A percentile compares a stretch with the other conserved stretches of the same genome.
These are phyloP conservation scores for Heliocidaris erythrogramma DNA, from an alignment of 35 echinoderm and acorn worm species.

Conservation along the genomic window DNA sequence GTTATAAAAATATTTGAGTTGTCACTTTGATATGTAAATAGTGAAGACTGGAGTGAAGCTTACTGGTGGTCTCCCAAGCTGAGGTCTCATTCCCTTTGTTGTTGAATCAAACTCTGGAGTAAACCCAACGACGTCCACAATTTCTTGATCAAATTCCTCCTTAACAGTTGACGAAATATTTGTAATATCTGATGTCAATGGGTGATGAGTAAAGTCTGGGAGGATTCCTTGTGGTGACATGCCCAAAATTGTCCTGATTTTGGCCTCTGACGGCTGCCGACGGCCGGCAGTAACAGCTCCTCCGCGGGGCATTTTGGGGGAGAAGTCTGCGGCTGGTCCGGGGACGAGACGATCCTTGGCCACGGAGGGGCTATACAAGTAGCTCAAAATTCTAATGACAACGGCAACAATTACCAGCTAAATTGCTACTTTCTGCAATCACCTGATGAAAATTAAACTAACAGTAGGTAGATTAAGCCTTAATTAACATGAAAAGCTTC, in stretches of 20 bases:
- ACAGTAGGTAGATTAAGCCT: background rate
- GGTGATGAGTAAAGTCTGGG: slow-evolving; percentile 25
- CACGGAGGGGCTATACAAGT: background rate
- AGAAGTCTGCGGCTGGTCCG: background rate
- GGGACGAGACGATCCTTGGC: background rate
- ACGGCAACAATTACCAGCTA: background rate
- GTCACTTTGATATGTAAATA: too few species aligned
- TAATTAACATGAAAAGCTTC: background rate
- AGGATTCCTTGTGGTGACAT: slow-evolving; percentile 43
- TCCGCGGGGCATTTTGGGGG: slow-evolving; percentile 42
- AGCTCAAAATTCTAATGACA: background rate
- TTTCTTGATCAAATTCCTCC: slow-evolving; percentile 68
- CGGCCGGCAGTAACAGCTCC: background rate
- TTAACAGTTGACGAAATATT: slow-evolving; percentile 32
- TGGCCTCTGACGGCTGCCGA: slow-evolving; percentile 27
- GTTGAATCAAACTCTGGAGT: slow-evolving; percentile 70
- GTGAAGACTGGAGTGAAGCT: background rate
- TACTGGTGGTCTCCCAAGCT: slow-evolving; percentile 86
- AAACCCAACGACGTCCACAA: slow-evolving; percentile 87
- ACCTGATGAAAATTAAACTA: background rate
- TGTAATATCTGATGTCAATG: slow-evolving; percentile 41
- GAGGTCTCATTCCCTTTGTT: slow-evolving; percentile 64
- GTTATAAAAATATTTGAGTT: too few species aligned
- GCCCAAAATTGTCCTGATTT: slow-evolving; percentile 21
- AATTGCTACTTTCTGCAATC: background rate